Conservation (phyloP, 2,888 invertebrate species). For the Aphidius colemani region DNA sequence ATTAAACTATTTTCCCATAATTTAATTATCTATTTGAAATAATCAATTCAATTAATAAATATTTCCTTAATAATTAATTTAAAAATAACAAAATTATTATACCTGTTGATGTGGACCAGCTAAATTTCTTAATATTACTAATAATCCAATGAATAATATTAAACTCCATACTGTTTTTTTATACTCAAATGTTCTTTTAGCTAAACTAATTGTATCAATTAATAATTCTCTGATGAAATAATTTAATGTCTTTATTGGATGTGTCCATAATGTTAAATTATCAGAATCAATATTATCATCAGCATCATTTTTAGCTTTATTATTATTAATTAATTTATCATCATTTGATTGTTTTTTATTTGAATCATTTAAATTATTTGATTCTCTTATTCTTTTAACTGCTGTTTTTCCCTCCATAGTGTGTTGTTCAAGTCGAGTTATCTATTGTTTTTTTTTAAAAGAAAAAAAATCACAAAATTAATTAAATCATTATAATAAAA, state of each 20-base stretch:
- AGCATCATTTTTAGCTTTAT: constrained; percentile 38
- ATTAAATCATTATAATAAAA: too few relatives aligned
- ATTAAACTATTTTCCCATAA: constrained; percentile 60
- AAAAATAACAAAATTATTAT: too few relatives aligned
- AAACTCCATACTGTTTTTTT: constrained; percentile 51
- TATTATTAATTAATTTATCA: constrained; percentile 21
- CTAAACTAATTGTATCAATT: constrained; percentile 51
- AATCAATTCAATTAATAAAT: constrained; percentile 19
- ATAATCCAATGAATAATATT: constrained; percentile 47
- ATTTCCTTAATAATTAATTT: background rate
- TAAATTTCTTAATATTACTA: constrained; percentile 50
- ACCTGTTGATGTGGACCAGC: constrained; percentile 57
- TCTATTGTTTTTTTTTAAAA: constrained; percentile 41
- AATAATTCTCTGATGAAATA: constrained; percentile 56
- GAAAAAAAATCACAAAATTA: constrained; percentile 5
- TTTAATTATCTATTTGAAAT: constrained; percentile 45
- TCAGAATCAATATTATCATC: constrained; percentile 50
- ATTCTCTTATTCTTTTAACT: constrained; percentile 49
- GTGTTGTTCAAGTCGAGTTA: constrained; percentile 46
- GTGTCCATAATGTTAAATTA: constrained; percentile 54
- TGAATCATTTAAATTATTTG: constrained; percentile 43
- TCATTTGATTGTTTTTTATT: constrained; percentile 34
- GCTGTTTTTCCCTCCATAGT: constrained; percentile 48
- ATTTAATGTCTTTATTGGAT: constrained; percentile 55
- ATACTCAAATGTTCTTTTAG: constrained; percentile 50